Evolutionary conservation across 1,140 invertebrate genomes (phyloP).

Genomic region (Heliconius congener): DNA sequence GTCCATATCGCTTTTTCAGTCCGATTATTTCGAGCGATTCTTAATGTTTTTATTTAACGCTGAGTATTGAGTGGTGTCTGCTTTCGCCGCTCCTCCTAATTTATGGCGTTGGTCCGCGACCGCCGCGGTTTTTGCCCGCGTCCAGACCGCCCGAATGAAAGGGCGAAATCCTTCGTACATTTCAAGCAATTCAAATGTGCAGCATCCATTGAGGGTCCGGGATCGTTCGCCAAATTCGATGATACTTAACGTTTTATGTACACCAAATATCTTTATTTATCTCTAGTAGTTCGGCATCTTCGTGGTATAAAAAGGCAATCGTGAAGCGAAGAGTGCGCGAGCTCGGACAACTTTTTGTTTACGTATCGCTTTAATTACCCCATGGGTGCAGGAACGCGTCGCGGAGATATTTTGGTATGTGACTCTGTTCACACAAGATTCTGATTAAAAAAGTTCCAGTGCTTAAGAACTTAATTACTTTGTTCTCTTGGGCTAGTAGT

Average conservation of each 20-base stretch:
- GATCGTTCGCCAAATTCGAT: slow-evolving; percentile 26
- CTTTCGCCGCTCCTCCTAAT: slow-evolving; percentile 70
- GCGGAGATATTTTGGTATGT: slow-evolving; percentile 56
- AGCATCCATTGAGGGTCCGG: slow-evolving; percentile 29
- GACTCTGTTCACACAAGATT: slow-evolving; percentile 48
- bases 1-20: slow-evolving; percentile 68
- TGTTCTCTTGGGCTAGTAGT: slow-evolving; percentile 27
- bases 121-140: slow-evolving; percentile 66
- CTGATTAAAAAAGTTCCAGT: slow-evolving; percentile 43
- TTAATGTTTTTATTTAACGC: slow-evolving; percentile 80
- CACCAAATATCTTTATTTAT: slow-evolving; percentile 27
- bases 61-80: slow-evolving; percentile 71
- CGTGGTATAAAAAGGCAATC: slow-evolving; percentile 59
- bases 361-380: slow-evolving; percentile 73
- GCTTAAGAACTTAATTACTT: slow-evolving; percentile 65
- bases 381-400: slow-evolving; percentile 55
- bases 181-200: slow-evolving; percentile 19
- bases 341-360: slow-evolving; percentile 63
- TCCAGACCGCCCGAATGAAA: slow-evolving; percentile 45
- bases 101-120: slow-evolving; percentile 67
- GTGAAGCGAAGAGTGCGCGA: slow-evolving; percentile 52
- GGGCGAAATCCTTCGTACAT: slow-evolving; percentile 15
- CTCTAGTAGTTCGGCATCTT: slow-evolving; percentile 12
- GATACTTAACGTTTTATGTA: slow-evolving; percentile 34
- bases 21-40: slow-evolving; percentile 72